These are phyloP conservation scores for Synchiropus splendidus DNA, from an alignment of 2,113 vertebrate genomes.

Conservation along the genomic window DNA sequence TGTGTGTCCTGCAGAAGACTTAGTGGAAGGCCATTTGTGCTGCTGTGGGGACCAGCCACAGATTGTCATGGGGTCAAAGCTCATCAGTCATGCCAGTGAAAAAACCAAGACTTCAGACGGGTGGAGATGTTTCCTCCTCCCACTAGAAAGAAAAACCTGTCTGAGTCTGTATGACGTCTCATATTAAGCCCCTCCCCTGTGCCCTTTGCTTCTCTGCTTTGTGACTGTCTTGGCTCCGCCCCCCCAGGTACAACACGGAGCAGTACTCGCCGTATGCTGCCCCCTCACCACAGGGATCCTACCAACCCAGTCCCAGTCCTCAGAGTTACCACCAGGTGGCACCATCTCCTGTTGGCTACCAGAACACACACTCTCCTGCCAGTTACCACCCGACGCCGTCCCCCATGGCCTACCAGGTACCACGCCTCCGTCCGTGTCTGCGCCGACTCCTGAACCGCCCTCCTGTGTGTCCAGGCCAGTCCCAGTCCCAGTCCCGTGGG, in stretches of 20 bases:
- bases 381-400: constrained; percentile 90
- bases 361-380: constrained; percentile 89
- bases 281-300: constrained; percentile 87
- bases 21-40: no score
- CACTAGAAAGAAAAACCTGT: no score
- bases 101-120: no score
- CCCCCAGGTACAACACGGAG: constrained; percentile 85
- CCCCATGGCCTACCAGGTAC: constrained; percentile 91
- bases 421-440: background rate
- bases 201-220: background rate
- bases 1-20: no score
- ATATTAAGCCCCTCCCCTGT: background rate
- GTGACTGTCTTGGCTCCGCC: background rate
- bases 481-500: constrained; percentile 89
- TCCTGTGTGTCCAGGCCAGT: constrained; percentile 69
- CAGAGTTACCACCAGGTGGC: constrained; percentile 94
- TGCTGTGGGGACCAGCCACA: no score
- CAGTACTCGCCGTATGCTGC: constrained; percentile 88
- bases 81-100: no score
- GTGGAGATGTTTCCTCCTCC: no score
- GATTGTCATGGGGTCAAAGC: no score
- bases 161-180: background rate
- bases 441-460: background rate
- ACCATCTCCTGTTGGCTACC: constrained; percentile 85
- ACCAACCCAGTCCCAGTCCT: constrained; percentile 88